Evolutionary conservation across 2,888 invertebrate genomes (phyloP), one percentile per base, ranked within the genome.

Genomic region (Pardosa pseudoannulata): DNA sequence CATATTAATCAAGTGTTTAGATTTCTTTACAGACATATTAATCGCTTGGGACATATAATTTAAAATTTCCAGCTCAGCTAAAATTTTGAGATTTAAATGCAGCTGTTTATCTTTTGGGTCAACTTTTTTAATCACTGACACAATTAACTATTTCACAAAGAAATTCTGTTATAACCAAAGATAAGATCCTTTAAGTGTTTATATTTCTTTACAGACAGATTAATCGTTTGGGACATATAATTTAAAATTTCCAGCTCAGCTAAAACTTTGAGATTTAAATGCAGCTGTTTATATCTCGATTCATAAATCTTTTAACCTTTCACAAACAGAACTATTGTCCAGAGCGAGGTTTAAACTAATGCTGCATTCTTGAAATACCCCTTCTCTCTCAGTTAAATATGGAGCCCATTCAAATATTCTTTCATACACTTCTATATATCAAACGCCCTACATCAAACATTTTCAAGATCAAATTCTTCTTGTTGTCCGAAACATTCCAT

Each of bases 401-500:
- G 16, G 16, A 46, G 1, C 16, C 16, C 16, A 2, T 46, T 46
- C 41, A 46, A 16, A 46, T 23, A 23, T 23, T 11, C 56, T 56
- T 23, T 56, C 23, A 56, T 16, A 56, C 56, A 1, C 56, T 19
- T 23, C 56, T 56, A 56, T 56, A 56, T 6, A 56, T 56, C 56
- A 56, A 56, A 46, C 16, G 16, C 41, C 16, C 9, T 11, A 2
- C 41, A 2, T 16, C 6, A 16, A 9, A 23, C 19, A 56, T 56
- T 23, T 46, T 71, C 56, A 71, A 70, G 79, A 71, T 71, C 71
- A 65, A 31, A 46, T 28, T 71, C 19, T 65, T 71, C 46, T 65
- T 71, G 70, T 79, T 71, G 31, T 72, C 72, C 19, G 23, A 67
- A 70, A 50, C 23, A 31, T 64, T 79, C 72, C 79, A 79, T 79